A percentile compares a stretch with the other conserved stretches of the same genome.
Conservation (phyloP, 2,797 vertebrate species). For the Amazonetta brasiliensis region DNA sequence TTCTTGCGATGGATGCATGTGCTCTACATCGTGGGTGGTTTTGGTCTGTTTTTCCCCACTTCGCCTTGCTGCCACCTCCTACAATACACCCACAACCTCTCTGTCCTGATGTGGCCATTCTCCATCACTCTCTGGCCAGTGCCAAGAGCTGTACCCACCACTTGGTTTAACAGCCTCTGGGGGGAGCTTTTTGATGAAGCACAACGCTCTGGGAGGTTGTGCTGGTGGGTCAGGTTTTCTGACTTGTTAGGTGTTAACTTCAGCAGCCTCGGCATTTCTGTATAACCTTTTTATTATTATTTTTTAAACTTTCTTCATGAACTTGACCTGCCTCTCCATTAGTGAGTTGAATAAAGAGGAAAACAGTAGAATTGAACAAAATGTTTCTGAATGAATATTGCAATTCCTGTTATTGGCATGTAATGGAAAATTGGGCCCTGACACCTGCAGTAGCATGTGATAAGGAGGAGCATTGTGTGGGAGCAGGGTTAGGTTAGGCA, state of each 20-base stretch:
- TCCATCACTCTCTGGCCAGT: background rate
- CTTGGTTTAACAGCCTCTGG: background rate
- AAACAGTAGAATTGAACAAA: background rate
- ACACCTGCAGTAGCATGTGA: accelerated
- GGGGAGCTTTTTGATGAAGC: background rate
- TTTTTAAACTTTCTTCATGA: background rate
- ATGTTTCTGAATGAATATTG: background rate
- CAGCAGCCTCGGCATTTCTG: background rate
- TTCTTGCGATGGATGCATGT: too few relatives aligned
- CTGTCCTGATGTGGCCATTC: background rate
- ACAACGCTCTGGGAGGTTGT: background rate
- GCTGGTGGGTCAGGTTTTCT: background rate
- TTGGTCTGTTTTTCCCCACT: background rate
- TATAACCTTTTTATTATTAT: background rate
- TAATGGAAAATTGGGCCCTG: background rate
- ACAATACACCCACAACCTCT: background rate
- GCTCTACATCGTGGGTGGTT: too few relatives aligned
- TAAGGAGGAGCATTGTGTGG: background rate
- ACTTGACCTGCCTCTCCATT: accelerated
- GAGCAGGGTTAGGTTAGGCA: background rate
- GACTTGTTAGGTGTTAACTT: background rate
- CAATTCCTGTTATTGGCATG: background rate
- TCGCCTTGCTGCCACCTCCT: background rate
- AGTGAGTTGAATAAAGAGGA: background rate
- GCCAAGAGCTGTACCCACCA: background rate